Conservation (phyloP, 2,797 vertebrate genomes). For the Myotis myotis region DNA sequence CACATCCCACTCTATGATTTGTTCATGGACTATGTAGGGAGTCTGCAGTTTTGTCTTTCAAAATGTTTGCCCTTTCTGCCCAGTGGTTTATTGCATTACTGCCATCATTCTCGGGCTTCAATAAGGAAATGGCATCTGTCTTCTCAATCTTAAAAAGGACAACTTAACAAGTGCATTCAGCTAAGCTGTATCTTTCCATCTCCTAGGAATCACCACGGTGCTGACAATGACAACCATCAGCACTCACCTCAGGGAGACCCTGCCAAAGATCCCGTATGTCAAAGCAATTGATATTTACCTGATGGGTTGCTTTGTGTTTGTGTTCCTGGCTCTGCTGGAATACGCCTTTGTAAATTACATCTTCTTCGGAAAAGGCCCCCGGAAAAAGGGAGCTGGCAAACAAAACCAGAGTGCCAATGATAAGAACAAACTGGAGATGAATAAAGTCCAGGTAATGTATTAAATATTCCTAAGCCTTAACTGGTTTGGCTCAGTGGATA, state of each 20-base stretch:
- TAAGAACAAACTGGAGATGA: conserved; percentile 89
- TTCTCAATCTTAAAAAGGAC: background rate
- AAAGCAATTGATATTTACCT: conserved; percentile 96
- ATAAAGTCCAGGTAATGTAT: conserved; percentile 90
- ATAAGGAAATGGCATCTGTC: background rate
- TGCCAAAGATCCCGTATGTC: conserved; percentile 96
- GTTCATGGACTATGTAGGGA: background rate
- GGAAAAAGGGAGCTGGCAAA: conserved; percentile 92
- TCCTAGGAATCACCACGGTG: conserved; percentile 93
- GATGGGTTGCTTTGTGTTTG: conserved; percentile 96
- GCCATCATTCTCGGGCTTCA: background rate
- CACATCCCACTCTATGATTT: background rate
- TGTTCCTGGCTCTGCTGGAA: conserved; percentile 94
- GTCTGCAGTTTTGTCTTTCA: background rate
- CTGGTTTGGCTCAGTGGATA: no score
- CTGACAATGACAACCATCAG: conserved; percentile 97
- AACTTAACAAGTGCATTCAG: background rate
- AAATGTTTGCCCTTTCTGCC: background rate
- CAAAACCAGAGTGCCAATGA: conserved; percentile 87
- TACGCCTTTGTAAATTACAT: conserved; percentile 96
- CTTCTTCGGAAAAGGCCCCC: conserved; percentile 95
- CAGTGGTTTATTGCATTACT: background rate
- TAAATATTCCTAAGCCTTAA: background rate
- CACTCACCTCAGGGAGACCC: conserved; percentile 94
- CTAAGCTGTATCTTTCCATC: conserved; percentile 40